These are phyloP conservation scores for Microplitis deprimator DNA, from an alignment of 2,888 invertebrate genomes.

Conservation along the genomic window DNA sequence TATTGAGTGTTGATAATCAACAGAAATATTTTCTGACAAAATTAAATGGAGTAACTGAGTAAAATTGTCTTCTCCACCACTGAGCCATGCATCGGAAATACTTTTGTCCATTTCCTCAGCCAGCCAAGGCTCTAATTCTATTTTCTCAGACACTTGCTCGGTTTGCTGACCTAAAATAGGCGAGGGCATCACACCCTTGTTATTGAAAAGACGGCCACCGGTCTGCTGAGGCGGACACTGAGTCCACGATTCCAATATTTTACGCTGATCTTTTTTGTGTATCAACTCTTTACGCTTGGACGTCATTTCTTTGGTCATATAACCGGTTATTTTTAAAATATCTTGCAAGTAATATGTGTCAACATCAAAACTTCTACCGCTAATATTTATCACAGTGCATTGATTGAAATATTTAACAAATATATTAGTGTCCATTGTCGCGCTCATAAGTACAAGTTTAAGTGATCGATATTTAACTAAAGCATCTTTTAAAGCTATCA, in stretches of 20 bases:
- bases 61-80: slow-evolving; percentile 78
- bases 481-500: slow-evolving; percentile 87
- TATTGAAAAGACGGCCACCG: slow-evolving; percentile 30
- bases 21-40: slow-evolving; percentile 83
- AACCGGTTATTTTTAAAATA: slow-evolving; percentile 77
- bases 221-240: slow-evolving; percentile 57
- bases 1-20: slow-evolving; percentile 80
- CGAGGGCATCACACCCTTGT: slow-evolving; percentile 10
- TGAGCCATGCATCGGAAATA: slow-evolving; percentile 76
- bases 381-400: slow-evolving; percentile 83
- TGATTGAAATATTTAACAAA: slow-evolving; percentile 88
- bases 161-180: slow-evolving; percentile 61
- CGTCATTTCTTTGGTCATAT: slow-evolving; percentile 74
- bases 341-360: slow-evolving; percentile 86
- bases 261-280: slow-evolving; percentile 66
- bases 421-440: slow-evolving; percentile 88
- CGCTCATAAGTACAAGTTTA: slow-evolving; percentile 93
- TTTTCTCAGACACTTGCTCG: slow-evolving; percentile 70
- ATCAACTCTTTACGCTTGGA: slow-evolving; percentile 62
- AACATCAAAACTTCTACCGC: slow-evolving; percentile 84
- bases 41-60: slow-evolving; percentile 84
- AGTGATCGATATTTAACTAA: slow-evolving; percentile 80
- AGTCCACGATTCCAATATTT: slow-evolving; percentile 70
- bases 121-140: slow-evolving; percentile 73
- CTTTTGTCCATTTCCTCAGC: slow-evolving; percentile 80